Percentiles rank a stretch among this genome's conserved stretches.
Evolutionary conservation across 2,888 invertebrate species (phyloP).

Genomic region (Lacanobia wlatinum): DNA sequence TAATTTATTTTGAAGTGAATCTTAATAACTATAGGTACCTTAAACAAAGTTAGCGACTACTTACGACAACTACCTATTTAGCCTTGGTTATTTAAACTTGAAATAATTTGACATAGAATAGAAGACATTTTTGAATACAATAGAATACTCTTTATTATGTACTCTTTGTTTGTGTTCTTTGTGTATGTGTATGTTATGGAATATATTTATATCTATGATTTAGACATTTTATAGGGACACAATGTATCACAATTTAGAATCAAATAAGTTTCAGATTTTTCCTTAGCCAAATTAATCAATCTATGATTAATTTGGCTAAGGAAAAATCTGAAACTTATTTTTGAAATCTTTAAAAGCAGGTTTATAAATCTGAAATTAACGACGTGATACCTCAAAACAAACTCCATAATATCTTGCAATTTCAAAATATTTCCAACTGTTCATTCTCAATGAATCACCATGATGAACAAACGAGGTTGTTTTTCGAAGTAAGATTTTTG

Average conservation of each 20-base stretch:
- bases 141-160: no score
- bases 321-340: no score
- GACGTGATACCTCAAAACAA: background rate
- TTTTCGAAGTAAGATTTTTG: background rate
- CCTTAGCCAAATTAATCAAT: no score
- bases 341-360: no score
- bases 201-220: no score
- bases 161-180: no score
- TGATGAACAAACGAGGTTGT: background rate
- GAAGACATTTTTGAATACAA: no score
- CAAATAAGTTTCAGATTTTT: no score
- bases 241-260: background rate
- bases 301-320: background rate
- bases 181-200: no score
- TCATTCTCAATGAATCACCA: background rate
- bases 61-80: background rate
- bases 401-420: background rate
- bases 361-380: no score
- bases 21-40: background rate
- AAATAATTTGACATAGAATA: no score
- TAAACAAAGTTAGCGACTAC: background rate
- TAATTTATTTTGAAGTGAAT: slow-evolving; percentile 21
- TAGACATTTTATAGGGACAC: background rate
- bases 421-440: background rate
- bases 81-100: background rate